Evolutionary conservation across 2,888 invertebrate genomes (phyloP).

Genomic region (Parascotia fuliginaria): DNA sequence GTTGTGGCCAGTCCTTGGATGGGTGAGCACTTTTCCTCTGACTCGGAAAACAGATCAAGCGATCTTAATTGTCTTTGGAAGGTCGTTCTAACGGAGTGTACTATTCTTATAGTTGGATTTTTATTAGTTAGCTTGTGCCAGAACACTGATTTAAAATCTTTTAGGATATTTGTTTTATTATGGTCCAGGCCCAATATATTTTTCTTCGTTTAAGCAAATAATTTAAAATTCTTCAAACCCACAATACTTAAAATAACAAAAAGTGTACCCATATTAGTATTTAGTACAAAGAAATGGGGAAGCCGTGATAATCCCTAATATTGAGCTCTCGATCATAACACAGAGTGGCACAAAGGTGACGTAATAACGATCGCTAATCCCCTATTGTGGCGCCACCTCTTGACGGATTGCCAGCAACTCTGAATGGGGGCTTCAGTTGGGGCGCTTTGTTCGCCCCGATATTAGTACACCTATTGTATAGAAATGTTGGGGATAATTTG

Average conservation of each 20-base stretch:
- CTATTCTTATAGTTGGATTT: too few species aligned
- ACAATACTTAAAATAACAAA: slow-evolving; percentile 9
- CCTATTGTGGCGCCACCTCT: slow-evolving; percentile 83
- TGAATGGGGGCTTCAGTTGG: slow-evolving; percentile 77
- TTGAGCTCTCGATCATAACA: slow-evolving; percentile 81
- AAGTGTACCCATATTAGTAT: slow-evolving; percentile 12
- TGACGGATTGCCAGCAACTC: slow-evolving; percentile 77
- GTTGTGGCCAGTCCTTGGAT: too few species aligned
- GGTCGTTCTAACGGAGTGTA: too few species aligned
- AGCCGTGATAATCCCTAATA: slow-evolving; percentile 83
- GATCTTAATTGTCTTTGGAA: too few species aligned
- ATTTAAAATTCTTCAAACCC: not conserved
- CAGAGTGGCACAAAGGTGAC: slow-evolving; percentile 76
- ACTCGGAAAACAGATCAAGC: too few species aligned
- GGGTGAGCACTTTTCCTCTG: too few species aligned
- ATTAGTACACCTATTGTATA: slow-evolving; percentile 74
- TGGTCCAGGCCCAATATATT: too few species aligned
- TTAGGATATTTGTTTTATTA: not conserved
- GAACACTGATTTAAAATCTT: too few species aligned
- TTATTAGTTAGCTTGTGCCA: too few species aligned
- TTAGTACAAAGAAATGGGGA: slow-evolving; percentile 61
- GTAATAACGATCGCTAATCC: slow-evolving; percentile 83
- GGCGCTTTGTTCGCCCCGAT: slow-evolving; percentile 74
- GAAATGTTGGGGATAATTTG: slow-evolving; percentile 65
- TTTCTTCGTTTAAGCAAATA: too few species aligned